Evolutionary conservation across 1,140 invertebrate species (phyloP).

Genomic region (Globodera rostochiensis): DNA sequence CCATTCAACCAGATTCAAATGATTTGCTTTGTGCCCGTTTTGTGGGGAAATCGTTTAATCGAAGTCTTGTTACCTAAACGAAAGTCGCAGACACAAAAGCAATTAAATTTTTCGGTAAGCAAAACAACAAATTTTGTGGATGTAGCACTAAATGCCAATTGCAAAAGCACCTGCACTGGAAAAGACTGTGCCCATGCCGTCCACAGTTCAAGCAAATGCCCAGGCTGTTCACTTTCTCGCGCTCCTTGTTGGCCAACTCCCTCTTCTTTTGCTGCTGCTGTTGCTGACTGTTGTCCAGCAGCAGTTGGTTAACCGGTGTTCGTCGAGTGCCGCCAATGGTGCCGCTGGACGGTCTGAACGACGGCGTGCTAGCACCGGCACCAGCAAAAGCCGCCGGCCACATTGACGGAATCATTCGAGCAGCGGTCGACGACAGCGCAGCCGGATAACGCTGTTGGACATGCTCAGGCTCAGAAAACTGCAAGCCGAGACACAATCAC

Average conservation of each 20-base stretch:
- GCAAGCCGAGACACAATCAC: background rate
- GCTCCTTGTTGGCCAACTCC: background rate
- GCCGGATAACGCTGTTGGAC: background rate
- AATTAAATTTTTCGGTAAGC: too few species aligned
- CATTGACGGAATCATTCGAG: background rate
- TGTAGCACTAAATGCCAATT: too few species aligned
- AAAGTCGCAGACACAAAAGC: too few species aligned
- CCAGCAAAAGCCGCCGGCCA: background rate
- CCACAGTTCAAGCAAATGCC: conserved; percentile 30
- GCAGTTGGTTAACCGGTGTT: background rate
- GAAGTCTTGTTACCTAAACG: too few species aligned
- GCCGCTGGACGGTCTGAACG: background rate
- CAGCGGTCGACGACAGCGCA: background rate
- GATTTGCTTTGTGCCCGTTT: too few species aligned
- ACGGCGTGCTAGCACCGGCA: background rate
- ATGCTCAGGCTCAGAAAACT: background rate
- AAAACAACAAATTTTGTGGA: too few species aligned
- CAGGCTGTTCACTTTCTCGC: background rate
- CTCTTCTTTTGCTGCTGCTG: background rate
- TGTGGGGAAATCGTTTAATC: too few species aligned
- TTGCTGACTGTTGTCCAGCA: background rate
- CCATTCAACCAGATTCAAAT: too few species aligned
- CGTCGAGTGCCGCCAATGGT: background rate
- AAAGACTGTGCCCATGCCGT: conserved; percentile 6
- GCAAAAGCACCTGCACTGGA: conserved; percentile 12